Evolutionary conservation across 2,113 vertebrate species (phyloP), one percentile per base, ranked within the genome.

Genomic region (Psephotus haematonotus): DNA sequence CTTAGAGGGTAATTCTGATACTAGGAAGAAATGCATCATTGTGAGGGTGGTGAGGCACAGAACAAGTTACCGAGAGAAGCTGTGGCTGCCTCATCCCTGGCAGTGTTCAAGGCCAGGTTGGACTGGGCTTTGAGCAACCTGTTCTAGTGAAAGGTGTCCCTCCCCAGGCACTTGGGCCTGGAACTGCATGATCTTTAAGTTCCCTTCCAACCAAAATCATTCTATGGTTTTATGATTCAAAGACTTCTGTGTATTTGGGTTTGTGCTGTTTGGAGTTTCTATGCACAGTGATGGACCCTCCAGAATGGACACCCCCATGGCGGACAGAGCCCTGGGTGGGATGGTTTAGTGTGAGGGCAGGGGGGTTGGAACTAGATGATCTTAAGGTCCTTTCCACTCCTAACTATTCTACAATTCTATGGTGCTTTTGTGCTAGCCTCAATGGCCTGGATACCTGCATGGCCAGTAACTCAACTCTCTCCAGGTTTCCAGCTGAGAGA

Each of bases 251-350:
- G 2, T 47, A 27, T 75, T 27, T 71, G 25, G 7, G 16, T 53
- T 28, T n/a, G 33, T 17, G 25, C 7, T 76, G 4, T 31, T 82
- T 0, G 2, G 52, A 33, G 13, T 62, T 85, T 55, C 35, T 27
- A 5, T 10, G 76, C 12, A 62, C 15, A 74, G 14, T 4, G 1
- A 18, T 9, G 50, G 25, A 6, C 13, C 9, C 12, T 65, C 7
- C 28, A 52, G 63, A 27, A 60, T 1, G 2, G 49, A 10, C 22
- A 41, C 1, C 2, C 29, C 7, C 4, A 1, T 28, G 17, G 44
- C 10, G 44, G 44, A 19, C 18, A 46, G 44, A 46, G 44, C 44
- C 44, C 19, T 46, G 44, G 44, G 18, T 46, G 44, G 8, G 3
- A 19, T 46, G 44, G 44, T 46, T 46, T 46, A 46, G 44, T 46